Conservation (phyloP, 1,140 invertebrate species). For the Psix sp. region DNA sequence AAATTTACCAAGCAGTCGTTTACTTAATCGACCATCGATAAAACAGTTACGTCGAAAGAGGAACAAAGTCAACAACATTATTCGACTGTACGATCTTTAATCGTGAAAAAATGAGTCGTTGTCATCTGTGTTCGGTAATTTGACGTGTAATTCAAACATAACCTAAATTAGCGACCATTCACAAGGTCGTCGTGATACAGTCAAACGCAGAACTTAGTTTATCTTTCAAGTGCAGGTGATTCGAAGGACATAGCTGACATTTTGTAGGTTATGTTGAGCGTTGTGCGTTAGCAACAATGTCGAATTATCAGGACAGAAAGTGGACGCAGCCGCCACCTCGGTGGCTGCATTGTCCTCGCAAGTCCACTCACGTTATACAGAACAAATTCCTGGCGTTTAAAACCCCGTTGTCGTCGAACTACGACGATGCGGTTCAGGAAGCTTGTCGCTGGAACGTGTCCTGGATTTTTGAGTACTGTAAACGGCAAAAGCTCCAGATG, state of each 20-base stretch:
- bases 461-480: constrained; percentile 87
- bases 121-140: no score
- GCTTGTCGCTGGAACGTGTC: constrained; percentile 88
- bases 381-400: constrained; percentile 95
- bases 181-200: no score
- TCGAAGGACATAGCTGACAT: not conserved
- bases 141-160: no score
- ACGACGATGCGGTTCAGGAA: constrained; percentile 88
- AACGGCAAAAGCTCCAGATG: constrained; percentile 87
- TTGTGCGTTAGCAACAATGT: constrained; percentile 16
- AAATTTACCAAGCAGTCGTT: no score
- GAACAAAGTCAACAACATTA: no score
- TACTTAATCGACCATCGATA: no score
- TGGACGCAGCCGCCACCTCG: constrained; percentile 82
- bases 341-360: constrained; percentile 95
- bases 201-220: no score
- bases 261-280: constrained; percentile 7
- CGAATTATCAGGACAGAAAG: constrained; percentile 20
- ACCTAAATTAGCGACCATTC: no score
- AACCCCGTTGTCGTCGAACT: constrained; percentile 88
- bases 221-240: no score
- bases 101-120: no score
- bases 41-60: no score
- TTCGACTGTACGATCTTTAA: no score
- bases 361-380: constrained; percentile 84